A percentile compares a stretch with the other conserved stretches of the same genome.
Evolutionary conservation across 2,888 invertebrate species (phyloP).

Genomic region (Smittia sp.): DNA sequence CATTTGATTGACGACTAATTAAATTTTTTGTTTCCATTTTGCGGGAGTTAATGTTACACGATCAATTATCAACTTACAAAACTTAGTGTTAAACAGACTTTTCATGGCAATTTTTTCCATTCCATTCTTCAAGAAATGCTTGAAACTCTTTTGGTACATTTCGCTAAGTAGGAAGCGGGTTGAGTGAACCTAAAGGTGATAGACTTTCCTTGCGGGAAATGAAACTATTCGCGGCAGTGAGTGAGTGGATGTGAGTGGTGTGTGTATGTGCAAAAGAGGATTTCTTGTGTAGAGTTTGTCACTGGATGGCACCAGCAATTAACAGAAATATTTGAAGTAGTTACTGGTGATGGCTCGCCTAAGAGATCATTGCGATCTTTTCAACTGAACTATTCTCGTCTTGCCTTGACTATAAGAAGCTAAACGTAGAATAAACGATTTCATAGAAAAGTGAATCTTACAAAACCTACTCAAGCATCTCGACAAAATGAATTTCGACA

Average conservation of each 20-base stretch:
- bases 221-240: not conserved
- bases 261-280: not conserved
- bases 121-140: not conserved
- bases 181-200: too few species aligned
- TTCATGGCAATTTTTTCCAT: constrained; percentile 36
- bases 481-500: too few species aligned
- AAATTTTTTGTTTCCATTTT: not conserved
- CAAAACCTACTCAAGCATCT: too few species aligned
- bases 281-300: too few species aligned
- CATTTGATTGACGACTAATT: constrained; percentile 23
- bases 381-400: too few species aligned
- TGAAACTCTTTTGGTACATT: not conserved
- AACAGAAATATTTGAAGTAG: too few species aligned
- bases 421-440: too few species aligned
- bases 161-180: not conserved
- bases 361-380: too few species aligned
- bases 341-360: too few species aligned
- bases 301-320: too few species aligned
- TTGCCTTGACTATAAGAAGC: too few species aligned
- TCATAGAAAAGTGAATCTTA: too few species aligned
- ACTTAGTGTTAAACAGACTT: constrained; percentile 40
- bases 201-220: not conserved
- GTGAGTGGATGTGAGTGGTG: not conserved
- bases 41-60: not conserved
- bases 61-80: constrained; percentile 11